Percentiles rank a stretch among this genome's conserved stretches.
Evolutionary conservation across 2,113 vertebrate genomes (phyloP).

Genomic region (Dolichotis patagonum): DNA sequence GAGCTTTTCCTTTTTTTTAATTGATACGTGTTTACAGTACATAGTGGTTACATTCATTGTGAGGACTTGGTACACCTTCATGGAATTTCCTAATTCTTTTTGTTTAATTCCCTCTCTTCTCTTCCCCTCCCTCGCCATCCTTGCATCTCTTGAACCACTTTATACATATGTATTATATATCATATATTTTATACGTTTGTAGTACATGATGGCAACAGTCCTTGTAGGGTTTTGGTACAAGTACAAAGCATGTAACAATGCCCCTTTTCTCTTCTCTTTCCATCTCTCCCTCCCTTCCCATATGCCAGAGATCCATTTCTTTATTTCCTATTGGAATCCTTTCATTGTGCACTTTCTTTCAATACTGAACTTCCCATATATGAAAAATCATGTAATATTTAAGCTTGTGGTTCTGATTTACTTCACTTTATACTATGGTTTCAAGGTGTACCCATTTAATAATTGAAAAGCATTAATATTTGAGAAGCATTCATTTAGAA

Average conservation of each 20-base stretch:
- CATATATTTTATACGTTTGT: background rate
- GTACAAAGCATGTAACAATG: background rate
- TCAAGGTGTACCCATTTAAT: background rate
- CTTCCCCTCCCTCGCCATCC: background rate
- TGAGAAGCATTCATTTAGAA: constrained; percentile 34
- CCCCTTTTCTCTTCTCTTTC: background rate
- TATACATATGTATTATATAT: background rate
- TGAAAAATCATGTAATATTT: background rate
- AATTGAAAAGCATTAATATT: background rate
- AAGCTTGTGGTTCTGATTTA: background rate
- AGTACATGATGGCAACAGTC: background rate
- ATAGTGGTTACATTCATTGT: background rate
- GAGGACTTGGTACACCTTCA: background rate
- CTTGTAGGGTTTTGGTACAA: background rate
- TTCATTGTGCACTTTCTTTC: background rate
- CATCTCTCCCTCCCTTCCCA: background rate
- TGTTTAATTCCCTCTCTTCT: background rate
- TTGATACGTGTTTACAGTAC: background rate
- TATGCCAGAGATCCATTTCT: background rate
- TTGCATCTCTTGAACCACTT: background rate
- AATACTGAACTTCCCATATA: background rate
- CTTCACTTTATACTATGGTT: background rate
- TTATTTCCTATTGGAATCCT: background rate
- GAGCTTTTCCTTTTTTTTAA: background rate
- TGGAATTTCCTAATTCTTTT: background rate